phyloP scores from a whole-genome alignment of 2,113 vertebrate genomes.

The Uropsilus gracilis region DNA sequence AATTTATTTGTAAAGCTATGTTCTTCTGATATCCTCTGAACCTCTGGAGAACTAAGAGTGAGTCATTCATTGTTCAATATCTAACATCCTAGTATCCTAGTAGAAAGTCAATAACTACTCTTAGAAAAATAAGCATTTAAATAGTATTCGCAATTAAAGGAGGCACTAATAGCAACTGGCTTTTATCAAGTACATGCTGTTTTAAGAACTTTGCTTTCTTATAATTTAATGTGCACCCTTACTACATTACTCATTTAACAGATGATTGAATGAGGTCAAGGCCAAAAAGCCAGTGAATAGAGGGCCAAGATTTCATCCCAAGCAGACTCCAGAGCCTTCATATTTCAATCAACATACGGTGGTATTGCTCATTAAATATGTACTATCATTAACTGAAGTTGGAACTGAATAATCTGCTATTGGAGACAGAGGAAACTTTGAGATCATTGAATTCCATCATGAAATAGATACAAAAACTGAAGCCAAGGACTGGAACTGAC shows the following conservation, averaged over 20 bases:
- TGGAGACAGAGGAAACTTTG: not conserved
- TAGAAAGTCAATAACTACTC: not conserved
- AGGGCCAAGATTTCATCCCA: not conserved
- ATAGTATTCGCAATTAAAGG: not conserved
- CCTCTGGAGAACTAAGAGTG: not conserved
- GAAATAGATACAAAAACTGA: not conserved
- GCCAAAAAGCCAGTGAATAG: not conserved
- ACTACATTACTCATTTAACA: slow-evolving; percentile 17
- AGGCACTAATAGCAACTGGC: not conserved
- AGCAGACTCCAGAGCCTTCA: not conserved
- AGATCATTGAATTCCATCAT: slow-evolving; percentile 14
- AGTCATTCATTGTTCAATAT: not conserved
- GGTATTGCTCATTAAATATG: not conserved
- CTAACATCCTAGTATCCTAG: not conserved
- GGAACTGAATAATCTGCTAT: not conserved
- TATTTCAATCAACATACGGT: not conserved
- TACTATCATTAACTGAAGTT: not conserved
- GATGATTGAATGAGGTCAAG: not conserved
- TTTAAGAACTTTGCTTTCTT: not conserved
- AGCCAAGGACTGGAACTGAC: not conserved
- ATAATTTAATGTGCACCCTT: not conserved
- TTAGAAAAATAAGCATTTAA: slow-evolving; percentile 6
- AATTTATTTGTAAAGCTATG: not conserved
- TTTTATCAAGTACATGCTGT: not conserved
- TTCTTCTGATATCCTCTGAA: not conserved